Evolutionary conservation across 2,113 vertebrate genomes (phyloP).

Genomic region (Hemicordylus capensis): DNA sequence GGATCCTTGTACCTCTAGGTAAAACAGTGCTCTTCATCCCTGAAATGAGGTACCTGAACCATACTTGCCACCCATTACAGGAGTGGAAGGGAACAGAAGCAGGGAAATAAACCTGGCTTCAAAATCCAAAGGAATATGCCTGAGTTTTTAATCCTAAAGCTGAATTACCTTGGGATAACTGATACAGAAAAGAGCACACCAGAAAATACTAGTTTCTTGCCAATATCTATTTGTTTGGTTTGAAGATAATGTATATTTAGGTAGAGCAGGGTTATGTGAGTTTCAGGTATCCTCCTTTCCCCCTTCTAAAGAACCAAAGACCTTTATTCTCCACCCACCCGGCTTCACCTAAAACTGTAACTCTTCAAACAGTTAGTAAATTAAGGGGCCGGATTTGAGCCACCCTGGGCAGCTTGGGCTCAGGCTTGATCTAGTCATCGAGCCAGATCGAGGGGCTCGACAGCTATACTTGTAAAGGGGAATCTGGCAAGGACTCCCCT

Average conservation of each 20-base stretch:
- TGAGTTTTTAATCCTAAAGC: neutral
- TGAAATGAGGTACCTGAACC: neutral
- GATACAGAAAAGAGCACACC: slow-evolving; percentile 23
- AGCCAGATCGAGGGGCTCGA: no score
- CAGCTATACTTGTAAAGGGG: no score
- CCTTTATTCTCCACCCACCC: no score
- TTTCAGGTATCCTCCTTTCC: neutral
- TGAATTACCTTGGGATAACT: neutral
- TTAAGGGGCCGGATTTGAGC: no score
- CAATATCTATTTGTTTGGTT: slow-evolving; percentile 32
- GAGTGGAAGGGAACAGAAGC: neutral
- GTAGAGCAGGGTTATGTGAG: neutral
- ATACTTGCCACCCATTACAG: neutral
- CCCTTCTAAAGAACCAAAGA: no score
- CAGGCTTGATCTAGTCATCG: no score
- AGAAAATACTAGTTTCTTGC: slow-evolving; percentile 9
- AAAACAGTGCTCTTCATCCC: no score
- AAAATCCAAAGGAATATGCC: neutral
- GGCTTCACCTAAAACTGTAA: no score
- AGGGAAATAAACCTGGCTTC: neutral
- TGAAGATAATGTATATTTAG: slow-evolving; percentile 37
- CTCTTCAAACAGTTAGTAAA: no score
- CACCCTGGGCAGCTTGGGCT: no score
- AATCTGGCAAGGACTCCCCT: no score
- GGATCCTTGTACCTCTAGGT: no score